Evolutionary conservation across 2,888 invertebrate species (phyloP).

Genomic region (Eristalis tenax): DNA sequence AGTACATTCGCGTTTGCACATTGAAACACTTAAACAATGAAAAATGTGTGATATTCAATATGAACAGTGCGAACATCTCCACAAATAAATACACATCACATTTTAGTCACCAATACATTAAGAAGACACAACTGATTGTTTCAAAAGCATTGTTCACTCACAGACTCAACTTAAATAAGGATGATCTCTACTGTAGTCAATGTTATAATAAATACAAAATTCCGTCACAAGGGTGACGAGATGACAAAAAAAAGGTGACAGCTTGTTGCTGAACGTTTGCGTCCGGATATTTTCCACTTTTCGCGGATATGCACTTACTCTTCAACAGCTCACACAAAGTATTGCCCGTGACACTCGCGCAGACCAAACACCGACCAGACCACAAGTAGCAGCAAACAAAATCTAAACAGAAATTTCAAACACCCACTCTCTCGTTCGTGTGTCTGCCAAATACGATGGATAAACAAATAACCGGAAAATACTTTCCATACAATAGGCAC

Average conservation of each 20-base stretch:
- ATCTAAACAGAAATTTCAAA: background rate
- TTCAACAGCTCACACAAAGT: background rate
- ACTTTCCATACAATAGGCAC: constrained; percentile 17
- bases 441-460: background rate
- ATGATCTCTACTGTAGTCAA: too few species aligned
- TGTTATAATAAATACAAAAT: too few species aligned
- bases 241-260: too few species aligned
- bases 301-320: too few species aligned
- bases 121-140: too few species aligned
- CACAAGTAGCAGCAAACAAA: background rate
- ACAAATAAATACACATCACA: too few species aligned
- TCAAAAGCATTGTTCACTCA: too few species aligned
- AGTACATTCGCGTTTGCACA: background rate
- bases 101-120: too few species aligned
- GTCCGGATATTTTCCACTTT: too few species aligned
- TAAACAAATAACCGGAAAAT: constrained; percentile 44
- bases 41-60: background rate
- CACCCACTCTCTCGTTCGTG: background rate
- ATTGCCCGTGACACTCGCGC: background rate
- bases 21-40: background rate
- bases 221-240: too few species aligned
- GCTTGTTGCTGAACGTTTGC: too few species aligned
- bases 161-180: too few species aligned
- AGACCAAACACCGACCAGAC: background rate
- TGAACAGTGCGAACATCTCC: background rate